A percentile compares a stretch with the other conserved stretches of the same genome.
phyloP scores from a whole-genome alignment of 2,113 vertebrate genomes.

The Saccopteryx bilineata region DNA sequence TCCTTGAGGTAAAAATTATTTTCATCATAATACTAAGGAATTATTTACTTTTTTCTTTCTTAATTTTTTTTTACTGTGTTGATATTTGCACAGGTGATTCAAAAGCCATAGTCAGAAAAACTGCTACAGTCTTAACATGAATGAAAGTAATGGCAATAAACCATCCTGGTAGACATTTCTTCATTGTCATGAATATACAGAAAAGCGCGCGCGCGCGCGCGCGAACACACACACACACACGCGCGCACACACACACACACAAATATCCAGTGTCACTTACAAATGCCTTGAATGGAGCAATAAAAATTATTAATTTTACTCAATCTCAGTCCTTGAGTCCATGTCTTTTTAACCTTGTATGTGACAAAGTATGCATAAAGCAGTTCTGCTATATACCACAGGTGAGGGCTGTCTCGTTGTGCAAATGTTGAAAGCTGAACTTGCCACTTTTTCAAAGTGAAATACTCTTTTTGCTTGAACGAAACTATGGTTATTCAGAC shows the following conservation, averaged over 20 bases:
- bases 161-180: background rate
- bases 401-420: background rate
- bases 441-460: background rate
- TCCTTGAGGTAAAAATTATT: background rate
- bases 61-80: background rate
- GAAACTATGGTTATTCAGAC: conserved; percentile 30
- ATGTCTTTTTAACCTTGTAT: background rate
- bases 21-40: background rate
- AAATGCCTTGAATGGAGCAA: background rate
- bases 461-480: conserved; percentile 32
- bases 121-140: background rate
- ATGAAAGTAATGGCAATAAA: background rate
- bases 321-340: background rate
- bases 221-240: no score
- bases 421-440: background rate
- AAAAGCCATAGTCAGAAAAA: background rate
- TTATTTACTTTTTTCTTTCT: background rate
- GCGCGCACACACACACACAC: no score
- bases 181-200: background rate
- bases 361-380: background rate
- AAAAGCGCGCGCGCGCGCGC: background rate
- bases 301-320: conserved; percentile 38
- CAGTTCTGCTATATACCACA: background rate
- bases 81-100: background rate
- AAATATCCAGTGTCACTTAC: background rate